phyloP scores from a whole-genome alignment of 2,113 vertebrate species.

The Atrichornis clamosus region DNA sequence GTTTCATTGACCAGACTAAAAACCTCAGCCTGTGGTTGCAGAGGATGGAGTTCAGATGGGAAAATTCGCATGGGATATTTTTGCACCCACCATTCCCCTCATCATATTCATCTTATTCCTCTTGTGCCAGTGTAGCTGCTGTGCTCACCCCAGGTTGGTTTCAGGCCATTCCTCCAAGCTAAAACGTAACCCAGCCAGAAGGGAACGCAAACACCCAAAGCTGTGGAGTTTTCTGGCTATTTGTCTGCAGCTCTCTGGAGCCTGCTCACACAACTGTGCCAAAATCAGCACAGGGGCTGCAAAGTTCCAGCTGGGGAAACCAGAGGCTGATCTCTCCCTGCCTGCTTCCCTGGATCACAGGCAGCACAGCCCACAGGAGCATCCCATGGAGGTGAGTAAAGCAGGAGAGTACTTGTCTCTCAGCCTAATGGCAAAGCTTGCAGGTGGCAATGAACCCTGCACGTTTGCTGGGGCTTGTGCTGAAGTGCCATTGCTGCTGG shows the following conservation, averaged over 20 bases:
- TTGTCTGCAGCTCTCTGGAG: neutral
- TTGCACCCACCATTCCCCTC: neutral
- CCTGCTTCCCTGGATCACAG: neutral
- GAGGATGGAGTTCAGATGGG: neutral
- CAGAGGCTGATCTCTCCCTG: neutral
- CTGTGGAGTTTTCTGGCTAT: neutral
- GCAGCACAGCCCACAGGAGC: neutral
- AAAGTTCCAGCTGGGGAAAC: neutral
- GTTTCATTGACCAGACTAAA: neutral
- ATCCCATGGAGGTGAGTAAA: neutral
- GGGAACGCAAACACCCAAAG: neutral
- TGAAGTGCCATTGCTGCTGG: neutral
- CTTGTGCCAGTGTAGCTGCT: neutral
- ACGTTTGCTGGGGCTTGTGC: neutral
- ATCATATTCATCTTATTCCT: neutral
- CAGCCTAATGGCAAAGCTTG: neutral
- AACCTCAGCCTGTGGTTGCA: neutral
- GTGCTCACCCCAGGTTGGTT: neutral
- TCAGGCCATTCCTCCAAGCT: neutral
- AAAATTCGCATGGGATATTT: neutral
- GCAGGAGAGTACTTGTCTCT: neutral
- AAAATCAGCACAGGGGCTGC: neutral
- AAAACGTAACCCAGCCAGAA: neutral
- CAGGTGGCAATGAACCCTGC: neutral
- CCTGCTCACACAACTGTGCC: neutral